A percentile compares a stretch with the other conserved stretches of the same genome.
Conservation (phyloP, 2,888 invertebrate genomes). For the Pediacus dermestoides region DNA sequence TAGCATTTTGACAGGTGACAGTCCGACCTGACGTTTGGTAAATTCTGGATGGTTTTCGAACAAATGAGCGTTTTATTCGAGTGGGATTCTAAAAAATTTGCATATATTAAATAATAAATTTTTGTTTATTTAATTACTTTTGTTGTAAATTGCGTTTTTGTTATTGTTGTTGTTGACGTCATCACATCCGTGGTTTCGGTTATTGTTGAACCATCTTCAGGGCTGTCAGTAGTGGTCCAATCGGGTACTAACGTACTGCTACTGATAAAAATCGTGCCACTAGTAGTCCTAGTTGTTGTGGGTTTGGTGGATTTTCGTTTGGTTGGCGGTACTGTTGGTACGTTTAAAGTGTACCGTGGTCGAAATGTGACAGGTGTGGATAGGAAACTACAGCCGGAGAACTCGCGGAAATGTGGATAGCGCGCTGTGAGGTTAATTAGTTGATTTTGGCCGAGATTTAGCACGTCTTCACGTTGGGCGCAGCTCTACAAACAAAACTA, state of each 20-base stretch:
- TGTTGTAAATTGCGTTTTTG: no score
- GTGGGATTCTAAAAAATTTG: no score
- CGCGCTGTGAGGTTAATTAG: slow-evolving; percentile 69
- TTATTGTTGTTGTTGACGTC: no score
- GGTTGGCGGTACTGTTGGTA: slow-evolving; percentile 27
- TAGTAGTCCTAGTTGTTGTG: no score
- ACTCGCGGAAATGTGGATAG: slow-evolving; percentile 54
- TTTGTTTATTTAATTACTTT: no score
- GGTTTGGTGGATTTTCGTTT: no score
- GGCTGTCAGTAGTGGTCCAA: no score
- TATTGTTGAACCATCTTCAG: no score
- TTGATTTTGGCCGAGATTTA: slow-evolving; percentile 72
- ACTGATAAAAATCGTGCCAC: no score
- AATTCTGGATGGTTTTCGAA: slow-evolving; percentile 47
- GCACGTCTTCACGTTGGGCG: slow-evolving; percentile 66
- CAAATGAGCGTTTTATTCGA: slow-evolving; percentile 42
- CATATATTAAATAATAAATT: no score
- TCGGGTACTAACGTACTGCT: no score
- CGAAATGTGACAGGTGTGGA: slow-evolving; percentile 22
- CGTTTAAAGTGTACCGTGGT: slow-evolving; percentile 31
- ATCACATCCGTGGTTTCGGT: no score
- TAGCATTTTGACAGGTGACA: slow-evolving; percentile 62
- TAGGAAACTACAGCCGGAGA: slow-evolving; percentile 55
- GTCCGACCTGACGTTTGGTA: slow-evolving; percentile 27
- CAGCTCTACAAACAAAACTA: slow-evolving; percentile 64